Base-by-base conservation (phyloP, 2,888 invertebrate genomes). In the Norana najaformis region DNA sequence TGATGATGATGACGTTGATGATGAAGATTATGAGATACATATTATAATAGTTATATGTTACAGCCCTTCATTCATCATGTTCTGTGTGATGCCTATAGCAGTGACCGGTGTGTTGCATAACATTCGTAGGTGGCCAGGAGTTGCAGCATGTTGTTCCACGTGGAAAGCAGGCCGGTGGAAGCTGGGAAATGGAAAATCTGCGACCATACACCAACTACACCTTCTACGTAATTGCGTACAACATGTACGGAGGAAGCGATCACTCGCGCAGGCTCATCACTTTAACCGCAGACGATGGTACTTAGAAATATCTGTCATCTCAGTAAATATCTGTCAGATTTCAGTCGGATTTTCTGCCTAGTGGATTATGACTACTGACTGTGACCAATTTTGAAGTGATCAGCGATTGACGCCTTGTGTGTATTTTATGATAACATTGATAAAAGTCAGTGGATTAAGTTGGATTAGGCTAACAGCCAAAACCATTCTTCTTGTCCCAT, bases 131-230 rank as follows among this genome's bases (percentile, higher is more conserved):
- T 30, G 85, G 16, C 37, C 23, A 23, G 2, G 85, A 85, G 85
- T 20, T 36, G 16, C 85, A 85, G 85, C 2, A 8, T 85, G 85
- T 85, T 85, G 36, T 85, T 85, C 36, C 3, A 23, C 37, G 85
- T 16, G 8, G 36, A 20, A 0, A n/a, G 85, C 85, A 35, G 37
- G 13, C 36, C 34, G 37, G 85, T n/a, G 85, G 37, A 30, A 36
- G 35, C 85, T 6, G 0, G 18, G 37, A 85, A 85, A 0, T 85
- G 85, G 89, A 85, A 16, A 89, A 83, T 23, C 89, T 89, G 30
- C 37, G 36, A 23, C 89, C 89, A n/a, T 83, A 38, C 89, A 89
- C 89, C 37, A 89, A 89, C 89, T 89, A 89, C 89, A 89, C 83
- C 35, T 20, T 82, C 37, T 89, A 83, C 23, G 85, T 89, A 2